Percentiles rank a stretch among this genome's conserved stretches.
phyloP scores from a whole-genome alignment of 2,888 invertebrate species.

The Unio delphinus region DNA sequence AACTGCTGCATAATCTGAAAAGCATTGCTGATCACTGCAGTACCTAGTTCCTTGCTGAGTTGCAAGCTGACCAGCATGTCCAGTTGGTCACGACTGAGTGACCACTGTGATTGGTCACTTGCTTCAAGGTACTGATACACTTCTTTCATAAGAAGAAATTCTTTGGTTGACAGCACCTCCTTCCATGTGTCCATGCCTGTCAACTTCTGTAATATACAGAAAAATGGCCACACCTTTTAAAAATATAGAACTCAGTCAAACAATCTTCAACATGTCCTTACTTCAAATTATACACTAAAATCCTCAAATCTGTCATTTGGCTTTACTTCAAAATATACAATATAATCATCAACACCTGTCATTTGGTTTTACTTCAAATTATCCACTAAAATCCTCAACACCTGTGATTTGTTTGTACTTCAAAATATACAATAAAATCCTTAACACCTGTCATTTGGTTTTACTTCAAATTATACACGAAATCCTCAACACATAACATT shows the following conservation, averaged over 20 bases:
- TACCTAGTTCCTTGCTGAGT: conserved; percentile 27
- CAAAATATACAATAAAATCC: too few species aligned
- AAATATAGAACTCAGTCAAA: not conserved
- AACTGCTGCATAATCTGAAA: conserved; percentile 37
- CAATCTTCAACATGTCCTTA: not conserved
- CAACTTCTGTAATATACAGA: conserved; percentile 13
- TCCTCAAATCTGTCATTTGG: too few species aligned
- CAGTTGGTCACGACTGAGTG: conserved; percentile 45
- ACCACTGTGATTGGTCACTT: conserved; percentile 31
- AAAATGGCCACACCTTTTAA: not conserved
- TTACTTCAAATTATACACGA: too few species aligned
- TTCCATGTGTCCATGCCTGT: conserved; percentile 14
- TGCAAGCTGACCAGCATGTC: conserved; percentile 35
- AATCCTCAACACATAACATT: too few species aligned
- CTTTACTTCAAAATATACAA: too few species aligned
- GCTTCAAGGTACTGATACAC: conserved; percentile 38
- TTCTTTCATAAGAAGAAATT: conserved; percentile 29
- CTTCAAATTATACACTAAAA: too few species aligned
- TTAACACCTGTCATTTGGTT: too few species aligned
- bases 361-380: too few species aligned
- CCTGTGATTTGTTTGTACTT: too few species aligned
- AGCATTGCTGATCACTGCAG: conserved; percentile 15
- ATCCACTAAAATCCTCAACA: not conserved
- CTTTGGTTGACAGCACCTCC: conserved; percentile 18
- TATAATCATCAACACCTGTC: too few species aligned